Conservation (phyloP, 2,797 vertebrate species). For the Enteromius fasciolatus region DNA sequence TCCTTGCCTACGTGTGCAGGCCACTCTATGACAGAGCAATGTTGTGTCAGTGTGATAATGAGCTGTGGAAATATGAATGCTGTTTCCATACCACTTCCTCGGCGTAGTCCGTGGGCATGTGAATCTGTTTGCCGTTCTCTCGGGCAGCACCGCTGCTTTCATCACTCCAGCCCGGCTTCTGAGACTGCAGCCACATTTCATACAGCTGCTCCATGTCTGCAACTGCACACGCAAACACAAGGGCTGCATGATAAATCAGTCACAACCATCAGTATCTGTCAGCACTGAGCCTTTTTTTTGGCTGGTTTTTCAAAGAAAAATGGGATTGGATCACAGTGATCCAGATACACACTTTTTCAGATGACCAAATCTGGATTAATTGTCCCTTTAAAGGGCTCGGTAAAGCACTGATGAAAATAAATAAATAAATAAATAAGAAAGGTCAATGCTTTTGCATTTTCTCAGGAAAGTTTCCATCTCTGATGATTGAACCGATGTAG, state of each 20-base stretch:
- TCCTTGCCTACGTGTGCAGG: background rate
- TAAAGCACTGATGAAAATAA: no score
- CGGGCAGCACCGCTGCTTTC: conserved; percentile 78
- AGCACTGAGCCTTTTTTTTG: background rate
- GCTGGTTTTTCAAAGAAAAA: background rate
- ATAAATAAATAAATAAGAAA: no score
- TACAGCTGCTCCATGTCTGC: conserved; percentile 97
- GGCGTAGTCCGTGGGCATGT: conserved; percentile 97
- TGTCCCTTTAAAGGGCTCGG: no score
- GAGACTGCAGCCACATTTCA: conserved; percentile 93
- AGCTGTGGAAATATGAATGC: background rate
- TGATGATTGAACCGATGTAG: background rate
- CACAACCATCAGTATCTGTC: background rate
- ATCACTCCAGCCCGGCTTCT: conserved; percentile 88
- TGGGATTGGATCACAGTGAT: background rate
- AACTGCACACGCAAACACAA: conserved; percentile 76
- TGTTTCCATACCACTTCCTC: conserved; percentile 81
- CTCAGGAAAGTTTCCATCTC: no score
- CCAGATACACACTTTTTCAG: background rate
- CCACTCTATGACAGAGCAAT: background rate
- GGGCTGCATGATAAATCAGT: background rate
- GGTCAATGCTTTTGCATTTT: no score
- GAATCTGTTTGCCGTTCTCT: conserved; percentile 94
- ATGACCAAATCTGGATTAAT: background rate
- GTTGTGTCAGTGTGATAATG: background rate